phyloP scores from a whole-genome alignment of 2,888 invertebrate genomes.

The Tenthredo mesomela region DNA sequence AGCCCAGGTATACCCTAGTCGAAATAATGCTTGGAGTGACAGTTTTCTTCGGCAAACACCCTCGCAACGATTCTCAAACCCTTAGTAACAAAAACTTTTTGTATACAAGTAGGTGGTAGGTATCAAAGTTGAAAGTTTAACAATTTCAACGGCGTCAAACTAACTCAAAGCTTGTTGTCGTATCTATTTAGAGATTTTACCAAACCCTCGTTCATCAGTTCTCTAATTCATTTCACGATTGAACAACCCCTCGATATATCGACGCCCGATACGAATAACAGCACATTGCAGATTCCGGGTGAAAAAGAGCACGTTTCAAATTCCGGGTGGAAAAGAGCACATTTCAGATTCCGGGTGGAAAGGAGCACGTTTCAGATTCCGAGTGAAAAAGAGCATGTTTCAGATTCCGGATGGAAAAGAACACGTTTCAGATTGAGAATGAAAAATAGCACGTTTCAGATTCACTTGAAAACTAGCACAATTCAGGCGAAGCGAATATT shows the following conservation, averaged over 20 bases:
- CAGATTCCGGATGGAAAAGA: no score
- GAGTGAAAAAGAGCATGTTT: no score
- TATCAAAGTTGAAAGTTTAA: slow-evolving; percentile 26
- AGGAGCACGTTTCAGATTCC: no score
- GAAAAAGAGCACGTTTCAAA: no score
- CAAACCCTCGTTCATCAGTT: neutral
- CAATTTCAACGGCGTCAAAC: slow-evolving; percentile 14
- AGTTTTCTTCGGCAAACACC: neutral
- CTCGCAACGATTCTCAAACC: neutral
- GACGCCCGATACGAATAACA: no score
- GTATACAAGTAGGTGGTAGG: neutral
- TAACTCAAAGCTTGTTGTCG: neutral
- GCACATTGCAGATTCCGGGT: no score
- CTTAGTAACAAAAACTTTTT: slow-evolving; percentile 6
- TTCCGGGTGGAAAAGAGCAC: no score
- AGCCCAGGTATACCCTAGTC: neutral
- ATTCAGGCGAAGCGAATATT: no score
- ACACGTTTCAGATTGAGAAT: no score
- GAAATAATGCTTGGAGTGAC: slow-evolving; percentile 44
- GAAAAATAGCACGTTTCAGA: no score
- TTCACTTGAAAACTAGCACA: no score
- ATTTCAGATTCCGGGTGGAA: no score
- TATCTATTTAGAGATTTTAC: neutral
- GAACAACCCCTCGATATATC: neutral
- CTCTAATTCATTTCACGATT: neutral